Evolutionary conservation across 2,797 vertebrate species (phyloP), one percentile per base, ranked within the genome.

Genomic region (Enteromius unitaeniatus): DNA sequence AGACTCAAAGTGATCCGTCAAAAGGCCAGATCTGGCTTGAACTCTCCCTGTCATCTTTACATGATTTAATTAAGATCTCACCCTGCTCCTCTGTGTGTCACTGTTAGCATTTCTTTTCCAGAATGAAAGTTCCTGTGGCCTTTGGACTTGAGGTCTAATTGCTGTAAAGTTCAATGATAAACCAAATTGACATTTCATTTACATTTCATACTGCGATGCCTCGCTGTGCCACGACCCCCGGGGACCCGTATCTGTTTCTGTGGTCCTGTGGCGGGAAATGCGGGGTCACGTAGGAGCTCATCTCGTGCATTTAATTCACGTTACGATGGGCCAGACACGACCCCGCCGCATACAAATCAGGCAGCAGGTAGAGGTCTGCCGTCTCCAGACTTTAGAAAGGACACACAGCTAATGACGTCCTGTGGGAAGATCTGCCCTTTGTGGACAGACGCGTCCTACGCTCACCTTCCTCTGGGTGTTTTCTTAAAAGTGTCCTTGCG

Each of bases 361-460:
- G 65, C 65, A 65, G 68, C 40, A 65, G 34, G 40, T 68, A 11
- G 58, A 67, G 37, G 60, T 42, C 6, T 28, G 68, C 51, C 14
- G 3, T 70, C 49, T 58, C 11, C 53, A 72, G 65, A 37, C 45
- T 74, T 55, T 65, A 51, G 49, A 76, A 84, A 86, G 70, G 79
- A 86, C 77, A 67, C 28, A n/a, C 21, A 47, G 60, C 79, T 87
- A 86, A 90, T 86, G 53, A 82, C 10, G 21, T 84, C 87, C 87
- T 84, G 28, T 86, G 85, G 84, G 84, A 89, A 68, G 65, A 47
- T 75, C 45, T 87, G 86, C 84, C 88, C 86, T 87, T 88, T 89
- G 47, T 76, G 86, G 74, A 82, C n/a, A 0, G 68, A 31, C 74
- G 5, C 8, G 28, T 85, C 83, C 8, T 77, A 40, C 34, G n/a